These are phyloP conservation scores for Picathartes gymnocephalus DNA, from an alignment of 2,113 vertebrate genomes.

Conservation along the genomic window DNA sequence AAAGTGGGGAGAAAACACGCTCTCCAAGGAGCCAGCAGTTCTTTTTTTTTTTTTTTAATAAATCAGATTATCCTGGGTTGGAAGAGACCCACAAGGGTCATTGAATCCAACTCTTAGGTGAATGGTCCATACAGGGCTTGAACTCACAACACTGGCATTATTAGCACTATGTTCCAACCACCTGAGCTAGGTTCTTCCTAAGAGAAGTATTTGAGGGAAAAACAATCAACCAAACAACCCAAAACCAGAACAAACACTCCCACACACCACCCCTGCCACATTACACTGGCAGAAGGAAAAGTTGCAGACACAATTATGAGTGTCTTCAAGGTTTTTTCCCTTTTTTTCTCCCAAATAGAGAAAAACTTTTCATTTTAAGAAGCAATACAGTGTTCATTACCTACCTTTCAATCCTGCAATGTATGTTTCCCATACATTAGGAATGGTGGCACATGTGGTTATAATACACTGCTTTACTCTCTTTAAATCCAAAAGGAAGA, in stretches of 20 bases:
- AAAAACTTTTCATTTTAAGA: not conserved
- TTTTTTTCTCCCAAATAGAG: not conserved
- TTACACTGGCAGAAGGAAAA: not conserved
- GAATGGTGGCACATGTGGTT: conserved; percentile 67
- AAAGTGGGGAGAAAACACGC: not conserved
- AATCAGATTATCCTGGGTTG: not conserved
- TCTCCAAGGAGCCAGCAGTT: not conserved
- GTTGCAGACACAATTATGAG: not conserved
- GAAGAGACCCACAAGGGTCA: not conserved
- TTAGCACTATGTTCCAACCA: not conserved
- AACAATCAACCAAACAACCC: not conserved
- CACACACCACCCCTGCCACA: not conserved
- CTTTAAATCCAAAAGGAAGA: conserved; percentile 88
- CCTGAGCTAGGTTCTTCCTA: not conserved
- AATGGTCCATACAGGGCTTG: not conserved
- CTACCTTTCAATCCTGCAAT: conserved; percentile 86
- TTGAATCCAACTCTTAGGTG: not conserved
- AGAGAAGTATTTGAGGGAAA: not conserved
- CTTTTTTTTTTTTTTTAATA: not conserved
- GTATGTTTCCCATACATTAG: conserved; percentile 79
- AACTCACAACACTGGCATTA: not conserved
- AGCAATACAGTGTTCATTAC: not conserved
- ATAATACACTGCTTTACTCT: conserved; percentile 83
- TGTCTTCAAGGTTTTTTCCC: not conserved
- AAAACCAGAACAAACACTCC: not conserved